Evolutionary conservation across 2,113 vertebrate species (phyloP).

Genomic region (Trachemys scripta): DNA sequence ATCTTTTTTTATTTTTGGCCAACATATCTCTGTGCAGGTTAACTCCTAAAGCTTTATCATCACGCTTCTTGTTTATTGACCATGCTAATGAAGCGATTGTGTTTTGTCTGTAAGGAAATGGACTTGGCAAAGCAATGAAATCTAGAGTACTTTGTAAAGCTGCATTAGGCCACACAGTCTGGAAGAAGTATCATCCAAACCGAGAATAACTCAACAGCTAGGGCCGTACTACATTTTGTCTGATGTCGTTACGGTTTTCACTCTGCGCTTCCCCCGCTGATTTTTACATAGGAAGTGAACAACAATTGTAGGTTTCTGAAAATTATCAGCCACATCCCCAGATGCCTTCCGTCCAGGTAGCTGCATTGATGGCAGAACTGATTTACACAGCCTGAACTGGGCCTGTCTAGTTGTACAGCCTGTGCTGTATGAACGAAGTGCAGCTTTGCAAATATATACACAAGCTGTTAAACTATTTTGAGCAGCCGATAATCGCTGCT

Average conservation of each 20-base stretch:
- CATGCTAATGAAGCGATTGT: constrained; percentile 44
- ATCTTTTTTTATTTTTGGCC: constrained; percentile 23
- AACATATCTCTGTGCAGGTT: constrained; percentile 54
- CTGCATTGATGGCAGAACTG: constrained; percentile 29
- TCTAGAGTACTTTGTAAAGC: constrained; percentile 56
- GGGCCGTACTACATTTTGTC: constrained; percentile 10
- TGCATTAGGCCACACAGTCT: constrained; percentile 44
- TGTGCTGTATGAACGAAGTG: constrained; percentile 7
- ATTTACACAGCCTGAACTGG: constrained; percentile 62
- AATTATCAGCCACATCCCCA: constrained; percentile 36
- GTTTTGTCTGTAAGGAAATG: constrained; percentile 36
- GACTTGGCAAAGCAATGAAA: constrained; percentile 49
- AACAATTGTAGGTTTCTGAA: neutral
- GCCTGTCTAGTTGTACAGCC: neutral
- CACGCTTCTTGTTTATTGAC: constrained; percentile 50
- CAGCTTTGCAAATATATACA: constrained; percentile 50
- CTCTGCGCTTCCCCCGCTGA: neutral
- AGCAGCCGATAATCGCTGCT: constrained; percentile 34
- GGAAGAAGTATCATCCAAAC: constrained; percentile 9
- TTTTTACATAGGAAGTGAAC: neutral
- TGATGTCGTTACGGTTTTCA: neutral
- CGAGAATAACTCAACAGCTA: neutral
- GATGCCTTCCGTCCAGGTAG: constrained; percentile 40
- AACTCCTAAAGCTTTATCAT: constrained; percentile 63
- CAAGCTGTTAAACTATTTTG: constrained; percentile 35